Base-by-base conservation (phyloP, 1,140 invertebrate species). In the Atta texana region DNA sequence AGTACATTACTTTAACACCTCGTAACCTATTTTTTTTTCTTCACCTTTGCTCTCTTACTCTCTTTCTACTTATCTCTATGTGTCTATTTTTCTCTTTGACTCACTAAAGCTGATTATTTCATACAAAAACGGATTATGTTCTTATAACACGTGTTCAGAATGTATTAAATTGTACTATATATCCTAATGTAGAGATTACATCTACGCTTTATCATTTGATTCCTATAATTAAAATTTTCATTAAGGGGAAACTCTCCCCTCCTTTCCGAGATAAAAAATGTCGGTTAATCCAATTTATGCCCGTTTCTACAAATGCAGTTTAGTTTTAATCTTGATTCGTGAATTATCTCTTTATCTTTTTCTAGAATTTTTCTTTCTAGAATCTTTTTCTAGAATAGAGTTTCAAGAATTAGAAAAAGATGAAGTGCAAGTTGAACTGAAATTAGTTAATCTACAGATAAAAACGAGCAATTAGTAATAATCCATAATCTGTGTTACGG, bases 51-150 rank as follows among this genome's bases (percentile, higher is more conserved):
- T 16, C 21, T 71, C n/a, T 49, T 8, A n/a, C 55, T 61, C 16
- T 64, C 61, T 18, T 28, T 8, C 28, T 18, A 4, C 4, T 16
- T 34, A 66, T 64, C 24, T 64, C 16, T 34, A 18, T 64, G n/a
- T 44, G n/a, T 44, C 31, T 53, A 6, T 12, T 34, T 18, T 14
- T 53, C 28, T 69, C 39, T 57, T 51, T 53, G 59, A 85, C 24
- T 28, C 61, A 24, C 21, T 66, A 85, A 78, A 76, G 51, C 49
- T 31, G 82, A 78, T 85, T 74, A 74, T 61, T 71, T 84, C 55
- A 44, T 14, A 18, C 55, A 24, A 74, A 84, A 51, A 34, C 7
- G n/a, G 44, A 84, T 74, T 61, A 34, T 34, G n/a, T 61, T 74
- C 21, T 75, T 74, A 44, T 74, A 59, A 57, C 57, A 31, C 55